These are phyloP conservation scores for Pogona vitticeps DNA, from an alignment of 2,113 vertebrate genomes.

Conservation along the genomic window DNA sequence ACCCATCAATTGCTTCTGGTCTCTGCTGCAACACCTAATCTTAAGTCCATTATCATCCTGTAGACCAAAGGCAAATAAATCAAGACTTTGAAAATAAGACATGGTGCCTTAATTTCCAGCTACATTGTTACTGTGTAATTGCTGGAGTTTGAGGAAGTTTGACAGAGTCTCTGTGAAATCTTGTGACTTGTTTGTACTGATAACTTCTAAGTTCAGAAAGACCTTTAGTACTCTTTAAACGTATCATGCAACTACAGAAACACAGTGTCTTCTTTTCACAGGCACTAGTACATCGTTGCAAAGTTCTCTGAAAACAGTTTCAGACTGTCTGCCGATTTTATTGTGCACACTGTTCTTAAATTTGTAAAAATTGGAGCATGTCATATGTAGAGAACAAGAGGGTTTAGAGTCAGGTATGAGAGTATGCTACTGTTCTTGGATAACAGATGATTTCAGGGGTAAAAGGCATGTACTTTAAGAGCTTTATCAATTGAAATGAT, in stretches of 20 bases:
- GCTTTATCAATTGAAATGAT: no score
- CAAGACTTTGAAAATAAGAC: constrained; percentile 6
- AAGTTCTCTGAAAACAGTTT: not conserved
- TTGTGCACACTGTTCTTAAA: not conserved
- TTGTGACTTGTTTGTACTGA: constrained; percentile 21
- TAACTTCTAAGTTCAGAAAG: constrained; percentile 50
- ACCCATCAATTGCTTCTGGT: not conserved
- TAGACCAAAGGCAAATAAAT: constrained; percentile 4
- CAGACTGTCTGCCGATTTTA: not conserved
- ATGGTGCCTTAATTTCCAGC: constrained; percentile 39
- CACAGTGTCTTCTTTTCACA: not conserved
- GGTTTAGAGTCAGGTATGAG: no score
- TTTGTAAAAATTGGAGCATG: not conserved
- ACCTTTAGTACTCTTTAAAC: constrained; percentile 32
- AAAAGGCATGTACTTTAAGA: no score
- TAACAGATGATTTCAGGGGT: no score
- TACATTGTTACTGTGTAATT: constrained; percentile 46
- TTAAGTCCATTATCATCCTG: constrained; percentile 28
- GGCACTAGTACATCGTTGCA: not conserved
- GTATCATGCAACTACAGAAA: not conserved
- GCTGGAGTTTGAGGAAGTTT: constrained; percentile 46
- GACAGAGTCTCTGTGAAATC: not conserved
- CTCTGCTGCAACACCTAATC: constrained; percentile 4
- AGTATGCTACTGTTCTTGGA: no score
- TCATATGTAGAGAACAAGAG: no score